Base-by-base conservation (phyloP, 2,113 vertebrate species). In the Saguinus imperator region DNA sequence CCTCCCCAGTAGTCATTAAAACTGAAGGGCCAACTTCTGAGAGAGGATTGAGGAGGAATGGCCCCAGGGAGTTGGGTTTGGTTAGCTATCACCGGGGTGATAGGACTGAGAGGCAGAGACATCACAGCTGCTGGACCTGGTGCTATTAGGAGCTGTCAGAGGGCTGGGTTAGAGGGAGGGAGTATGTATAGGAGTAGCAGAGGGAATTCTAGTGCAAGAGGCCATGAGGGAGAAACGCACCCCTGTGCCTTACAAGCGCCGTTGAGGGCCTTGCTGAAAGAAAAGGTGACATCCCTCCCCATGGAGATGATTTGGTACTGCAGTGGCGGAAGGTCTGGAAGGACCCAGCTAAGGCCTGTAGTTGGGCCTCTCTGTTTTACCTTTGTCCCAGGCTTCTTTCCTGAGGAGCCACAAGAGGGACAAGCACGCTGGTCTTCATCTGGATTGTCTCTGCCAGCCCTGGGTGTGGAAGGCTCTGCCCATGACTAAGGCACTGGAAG, bases 1-100 rank as follows among this genome's bases (percentile, higher is more conserved):
- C 10, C 57, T 68, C 80, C 76, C 61, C 52, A 58, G 20, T 95
- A 81, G 64, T 88, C 85, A 84, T 96, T 55, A 89, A 81, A 97
- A 84, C 66, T 29, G 79, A 95, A 95, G 55, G 48, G 25, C 68
- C 43, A 88, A 58, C 43, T 96, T 96, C 66, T 95, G 80, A 89
- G 92, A 72, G 68, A 92, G 50, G 79, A 20, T 0, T 87, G 43
- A 21, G 43, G 66, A 96, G 27, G 66, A 94, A 95, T 61, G 45
- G 58, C 77, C 86, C 61, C 70, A 73, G 84, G 70, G 21, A 85
- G 90, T 35, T 96, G 52, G 76, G 21, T 93, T 94, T 96, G 48
- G 93, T 89, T 55, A 70, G 58, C 87, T 93, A 13, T 76, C 75
- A 25, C 90, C 48, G 87, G 87, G 94, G 55, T 89, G 87, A 58